phyloP scores from a whole-genome alignment of 2,888 invertebrate species.

The Mesoligia furuncula region DNA sequence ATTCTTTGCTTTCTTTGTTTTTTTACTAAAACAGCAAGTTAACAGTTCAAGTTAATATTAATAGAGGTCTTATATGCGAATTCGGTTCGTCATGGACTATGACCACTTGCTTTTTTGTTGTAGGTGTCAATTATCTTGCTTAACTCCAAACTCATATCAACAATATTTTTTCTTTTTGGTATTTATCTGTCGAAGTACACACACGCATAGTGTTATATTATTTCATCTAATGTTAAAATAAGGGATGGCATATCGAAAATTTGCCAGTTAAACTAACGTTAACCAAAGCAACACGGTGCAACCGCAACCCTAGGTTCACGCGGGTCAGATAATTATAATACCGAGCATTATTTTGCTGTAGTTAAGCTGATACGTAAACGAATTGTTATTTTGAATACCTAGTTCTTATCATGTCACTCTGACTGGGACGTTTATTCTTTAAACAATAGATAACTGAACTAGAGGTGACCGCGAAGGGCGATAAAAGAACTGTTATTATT shows the following conservation, averaged over 20 bases:
- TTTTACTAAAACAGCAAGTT: background rate
- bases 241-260: background rate
- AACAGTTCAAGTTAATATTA: background rate
- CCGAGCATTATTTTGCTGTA: slow-evolving; percentile 73
- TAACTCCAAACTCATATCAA: background rate
- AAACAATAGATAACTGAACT: slow-evolving; percentile 59
- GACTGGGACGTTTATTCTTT: slow-evolving; percentile 51
- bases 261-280: slow-evolving; percentile 28
- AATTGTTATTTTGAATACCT: slow-evolving; percentile 74
- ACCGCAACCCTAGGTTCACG: slow-evolving; percentile 70
- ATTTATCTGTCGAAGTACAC: background rate
- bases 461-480: slow-evolving; percentile 61
- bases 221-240: background rate
- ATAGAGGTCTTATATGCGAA: background rate
- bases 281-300: slow-evolving; percentile 45
- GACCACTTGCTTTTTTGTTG: background rate
- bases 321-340: slow-evolving; percentile 80
- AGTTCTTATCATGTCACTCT: slow-evolving; percentile 68
- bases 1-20: background rate
- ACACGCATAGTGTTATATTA: background rate
- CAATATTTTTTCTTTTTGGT: background rate
- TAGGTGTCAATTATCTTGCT: background rate
- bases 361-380: slow-evolving; percentile 72
- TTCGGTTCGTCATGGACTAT: background rate
- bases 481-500: slow-evolving; percentile 64